A percentile compares a stretch with the other conserved stretches of the same genome.
phyloP scores from a whole-genome alignment of 1,140 invertebrate species.

The Papilio aristodemus region DNA sequence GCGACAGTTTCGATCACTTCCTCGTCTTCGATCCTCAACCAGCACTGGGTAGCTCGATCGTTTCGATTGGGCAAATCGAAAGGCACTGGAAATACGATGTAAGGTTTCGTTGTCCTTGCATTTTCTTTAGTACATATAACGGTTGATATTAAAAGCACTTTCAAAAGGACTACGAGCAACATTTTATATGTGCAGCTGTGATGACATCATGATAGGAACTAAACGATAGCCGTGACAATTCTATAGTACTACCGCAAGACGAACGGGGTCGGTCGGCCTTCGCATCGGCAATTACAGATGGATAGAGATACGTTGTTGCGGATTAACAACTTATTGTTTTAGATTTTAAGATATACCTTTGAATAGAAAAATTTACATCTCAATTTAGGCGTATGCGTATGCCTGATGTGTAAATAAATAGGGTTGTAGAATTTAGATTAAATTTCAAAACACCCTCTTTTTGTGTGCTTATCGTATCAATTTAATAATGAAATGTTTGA shows the following conservation, averaged over 20 bases:
- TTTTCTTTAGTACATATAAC: constrained; percentile 42
- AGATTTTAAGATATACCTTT: constrained; percentile 9
- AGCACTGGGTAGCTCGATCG: constrained; percentile 69
- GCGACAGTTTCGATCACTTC: constrained; percentile 63
- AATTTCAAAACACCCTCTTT: not conserved
- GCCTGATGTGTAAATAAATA: constrained; percentile 9
- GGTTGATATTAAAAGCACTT: constrained; percentile 41
- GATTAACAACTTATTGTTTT: constrained; percentile 29
- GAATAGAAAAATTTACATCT: constrained; percentile 9
- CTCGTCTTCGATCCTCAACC: constrained; percentile 65
- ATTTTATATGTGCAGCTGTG: constrained; percentile 69
- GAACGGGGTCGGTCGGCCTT: constrained; percentile 28
- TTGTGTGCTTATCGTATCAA: too few species aligned
- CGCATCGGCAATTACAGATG: constrained; percentile 24
- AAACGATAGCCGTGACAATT: constrained; percentile 53
- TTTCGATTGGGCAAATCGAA: constrained; percentile 67
- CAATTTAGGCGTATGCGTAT: constrained; percentile 2
- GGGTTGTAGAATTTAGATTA: not conserved
- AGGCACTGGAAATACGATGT: constrained; percentile 58
- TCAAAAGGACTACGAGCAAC: constrained; percentile 56
- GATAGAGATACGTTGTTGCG: constrained; percentile 18
- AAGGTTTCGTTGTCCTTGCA: constrained; percentile 47
- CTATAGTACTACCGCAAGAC: constrained; percentile 48
- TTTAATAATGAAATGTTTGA: too few species aligned
- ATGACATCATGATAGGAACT: constrained; percentile 69